These are phyloP conservation scores for Mustela nigripes DNA, from an alignment of 2,113 vertebrate genomes.

Conservation along the genomic window DNA sequence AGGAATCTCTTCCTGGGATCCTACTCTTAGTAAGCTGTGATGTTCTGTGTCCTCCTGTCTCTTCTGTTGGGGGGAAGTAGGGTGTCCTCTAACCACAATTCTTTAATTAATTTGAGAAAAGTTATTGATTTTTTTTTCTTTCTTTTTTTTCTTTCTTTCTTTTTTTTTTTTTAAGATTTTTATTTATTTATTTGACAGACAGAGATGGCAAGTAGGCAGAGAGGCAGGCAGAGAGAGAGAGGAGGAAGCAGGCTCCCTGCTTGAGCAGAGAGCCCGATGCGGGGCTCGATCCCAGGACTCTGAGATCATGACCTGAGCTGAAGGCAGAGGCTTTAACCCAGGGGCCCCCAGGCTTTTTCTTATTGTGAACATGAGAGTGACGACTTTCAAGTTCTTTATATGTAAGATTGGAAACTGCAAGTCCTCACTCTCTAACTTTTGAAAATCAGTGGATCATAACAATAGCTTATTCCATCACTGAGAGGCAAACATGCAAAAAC, in stretches of 20 bases:
- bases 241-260: no score
- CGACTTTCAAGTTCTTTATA: neutral
- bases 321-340: no score
- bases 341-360: neutral
- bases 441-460: neutral
- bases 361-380: neutral
- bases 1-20: neutral
- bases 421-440: neutral
- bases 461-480: neutral
- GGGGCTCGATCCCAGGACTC: no score
- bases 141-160: no score
- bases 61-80: neutral
- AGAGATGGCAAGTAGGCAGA: no score
- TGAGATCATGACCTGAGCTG: no score
- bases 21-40: no score
- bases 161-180: no score
- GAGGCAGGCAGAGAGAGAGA: no score
- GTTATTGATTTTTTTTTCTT: neutral
- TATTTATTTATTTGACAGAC: no score
- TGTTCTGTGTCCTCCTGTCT: neutral
- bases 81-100: neutral
- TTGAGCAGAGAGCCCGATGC: no score
- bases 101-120: neutral
- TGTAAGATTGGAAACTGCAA: neutral
- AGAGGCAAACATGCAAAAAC: neutral